A percentile compares a stretch with the other conserved stretches of the same genome.
Conservation (phyloP, 2,797 vertebrate genomes). For the Sphaeramia orbicularis region DNA sequence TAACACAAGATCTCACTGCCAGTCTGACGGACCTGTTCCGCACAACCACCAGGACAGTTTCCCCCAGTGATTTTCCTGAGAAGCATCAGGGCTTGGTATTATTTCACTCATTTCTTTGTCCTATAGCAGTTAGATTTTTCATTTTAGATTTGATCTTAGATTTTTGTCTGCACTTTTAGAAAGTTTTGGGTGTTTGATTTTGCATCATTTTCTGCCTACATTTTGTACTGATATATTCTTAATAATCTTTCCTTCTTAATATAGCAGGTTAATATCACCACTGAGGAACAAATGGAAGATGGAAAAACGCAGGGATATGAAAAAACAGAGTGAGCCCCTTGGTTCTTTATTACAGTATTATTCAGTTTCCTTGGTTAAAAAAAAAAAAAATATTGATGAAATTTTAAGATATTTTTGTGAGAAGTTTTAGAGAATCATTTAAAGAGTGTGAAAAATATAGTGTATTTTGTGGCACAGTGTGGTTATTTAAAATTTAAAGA, state of each 20-base stretch:
- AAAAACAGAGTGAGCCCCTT: slow-evolving; percentile 70
- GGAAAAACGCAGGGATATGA: slow-evolving; percentile 49
- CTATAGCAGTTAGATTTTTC: too few relatives aligned
- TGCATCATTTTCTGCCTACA: slow-evolving; percentile 4
- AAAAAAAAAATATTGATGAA: not conserved
- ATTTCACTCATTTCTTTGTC: not conserved
- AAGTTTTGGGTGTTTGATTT: not conserved
- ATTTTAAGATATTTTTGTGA: too few relatives aligned
- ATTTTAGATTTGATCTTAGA: not conserved
- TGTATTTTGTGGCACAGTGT: too few relatives aligned
- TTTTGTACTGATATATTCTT: slow-evolving; percentile 4
- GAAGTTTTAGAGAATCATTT: too few relatives aligned
- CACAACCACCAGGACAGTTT: slow-evolving; percentile 57
- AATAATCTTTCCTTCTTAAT: slow-evolving; percentile 21
- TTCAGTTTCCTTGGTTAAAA: slow-evolving; percentile 3
- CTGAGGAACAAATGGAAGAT: slow-evolving; percentile 53
- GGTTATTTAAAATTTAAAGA: too few relatives aligned
- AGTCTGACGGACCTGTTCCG: slow-evolving; percentile 87
- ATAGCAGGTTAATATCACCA: slow-evolving; percentile 24
- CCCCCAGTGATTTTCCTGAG: slow-evolving; percentile 17
- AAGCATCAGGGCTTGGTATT: slow-evolving; percentile 81
- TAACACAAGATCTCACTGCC: slow-evolving; percentile 88
- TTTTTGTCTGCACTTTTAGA: not conserved
- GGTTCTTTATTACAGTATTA: slow-evolving; percentile 6
- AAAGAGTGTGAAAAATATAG: too few relatives aligned